Conservation (phyloP, 2,797 vertebrate genomes). For the Micromesistius poutassou region DNA sequence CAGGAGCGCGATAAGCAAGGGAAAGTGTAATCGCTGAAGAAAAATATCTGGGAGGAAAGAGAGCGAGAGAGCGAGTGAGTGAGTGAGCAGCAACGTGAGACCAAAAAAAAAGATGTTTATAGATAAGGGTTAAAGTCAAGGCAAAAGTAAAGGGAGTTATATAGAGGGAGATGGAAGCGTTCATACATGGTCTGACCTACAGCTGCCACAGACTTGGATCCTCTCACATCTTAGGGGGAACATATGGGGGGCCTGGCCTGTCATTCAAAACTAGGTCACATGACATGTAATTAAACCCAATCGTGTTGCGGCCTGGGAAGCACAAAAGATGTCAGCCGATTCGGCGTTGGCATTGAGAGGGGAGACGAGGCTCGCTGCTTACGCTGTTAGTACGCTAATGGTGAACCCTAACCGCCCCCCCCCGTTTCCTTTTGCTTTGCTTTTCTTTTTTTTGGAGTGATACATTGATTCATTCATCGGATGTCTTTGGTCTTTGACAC, state of each 20-base stretch:
- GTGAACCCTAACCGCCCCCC: background rate
- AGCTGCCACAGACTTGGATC: slow-evolving; percentile 58
- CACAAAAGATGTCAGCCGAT: slow-evolving; percentile 14
- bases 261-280: slow-evolving; percentile 62
- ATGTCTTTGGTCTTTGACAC: background rate
- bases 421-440: background rate
- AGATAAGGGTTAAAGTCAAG: background rate
- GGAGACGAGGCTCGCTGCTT: background rate
- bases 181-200: slow-evolving; percentile 40
- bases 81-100: slow-evolving; percentile 13
- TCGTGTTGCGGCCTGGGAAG: slow-evolving; percentile 29
- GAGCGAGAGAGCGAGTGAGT: slow-evolving; percentile 31
- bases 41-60: slow-evolving; percentile 4
- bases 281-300: slow-evolving; percentile 56
- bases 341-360: background rate
- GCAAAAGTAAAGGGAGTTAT: background rate
- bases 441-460: background rate
- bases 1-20: slow-evolving; percentile 34
- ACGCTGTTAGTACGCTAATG: background rate
- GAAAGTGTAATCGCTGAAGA: background rate
- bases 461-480: background rate
- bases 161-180: slow-evolving; percentile 5
- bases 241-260: slow-evolving; percentile 59
- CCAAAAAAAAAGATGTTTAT: slow-evolving; percentile 25
- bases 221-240: slow-evolving; percentile 26